Evolutionary conservation across 2,888 invertebrate genomes (phyloP).

Genomic region (Parnassius glacialis): DNA sequence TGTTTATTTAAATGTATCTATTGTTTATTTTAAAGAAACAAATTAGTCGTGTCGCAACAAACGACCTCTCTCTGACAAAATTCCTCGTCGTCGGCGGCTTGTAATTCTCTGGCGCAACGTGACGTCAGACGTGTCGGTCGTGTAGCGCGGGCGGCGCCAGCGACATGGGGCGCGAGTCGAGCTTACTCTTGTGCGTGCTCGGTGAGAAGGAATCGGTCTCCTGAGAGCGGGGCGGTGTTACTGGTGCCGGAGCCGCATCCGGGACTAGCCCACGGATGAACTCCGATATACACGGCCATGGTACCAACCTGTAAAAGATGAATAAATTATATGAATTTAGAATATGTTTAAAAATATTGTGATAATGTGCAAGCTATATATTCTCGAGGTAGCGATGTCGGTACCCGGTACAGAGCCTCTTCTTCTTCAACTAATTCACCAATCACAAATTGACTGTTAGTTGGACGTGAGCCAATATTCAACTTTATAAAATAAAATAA

Average conservation of each 20-base stretch:
- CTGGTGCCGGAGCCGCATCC: conserved; percentile 82
- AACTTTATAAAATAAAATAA: too few relatives aligned
- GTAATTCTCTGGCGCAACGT: not conserved
- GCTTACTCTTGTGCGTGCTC: conserved; percentile 35
- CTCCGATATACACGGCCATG: conserved; percentile 85
- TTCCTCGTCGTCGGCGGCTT: conserved; percentile 15
- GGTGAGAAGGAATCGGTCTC: conserved; percentile 10
- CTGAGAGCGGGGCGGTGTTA: conserved; percentile 16
- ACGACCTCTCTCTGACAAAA: conserved; percentile 18
- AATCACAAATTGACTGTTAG: too few relatives aligned
- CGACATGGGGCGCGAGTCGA: conserved; percentile 61
- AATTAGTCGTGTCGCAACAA: not conserved
- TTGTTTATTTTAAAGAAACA: not conserved
- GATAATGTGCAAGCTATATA: too few relatives aligned
- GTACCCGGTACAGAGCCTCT: too few relatives aligned
- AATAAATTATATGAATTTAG: not conserved
- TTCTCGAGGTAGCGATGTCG: too few relatives aligned
- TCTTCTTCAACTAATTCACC: too few relatives aligned
- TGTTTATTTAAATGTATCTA: not conserved
- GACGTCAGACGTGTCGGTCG: conserved; percentile 55
- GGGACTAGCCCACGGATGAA: conserved; percentile 84
- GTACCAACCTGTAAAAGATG: conserved; percentile 81
- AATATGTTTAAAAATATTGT: too few relatives aligned
- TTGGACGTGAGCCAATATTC: too few relatives aligned
- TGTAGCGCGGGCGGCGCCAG: conserved; percentile 62